A percentile compares a stretch with the other conserved stretches of the same genome.
Evolutionary conservation across 2,888 invertebrate genomes (phyloP).

Genomic region (Tuta absoluta): DNA sequence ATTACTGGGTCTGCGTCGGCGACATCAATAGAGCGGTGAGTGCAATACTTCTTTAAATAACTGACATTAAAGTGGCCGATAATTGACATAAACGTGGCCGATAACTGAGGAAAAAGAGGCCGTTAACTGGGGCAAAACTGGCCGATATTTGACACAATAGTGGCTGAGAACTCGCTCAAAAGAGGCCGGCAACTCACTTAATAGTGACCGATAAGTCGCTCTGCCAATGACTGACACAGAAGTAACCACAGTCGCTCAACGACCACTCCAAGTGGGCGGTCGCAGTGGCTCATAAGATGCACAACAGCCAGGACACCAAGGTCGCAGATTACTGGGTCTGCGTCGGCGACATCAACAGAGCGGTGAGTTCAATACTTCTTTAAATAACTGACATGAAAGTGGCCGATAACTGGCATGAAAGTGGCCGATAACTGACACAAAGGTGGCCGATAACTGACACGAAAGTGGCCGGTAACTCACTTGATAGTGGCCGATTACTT

Average conservation of each 20-base stretch:
- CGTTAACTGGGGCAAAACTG: too few relatives aligned
- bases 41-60: too few relatives aligned
- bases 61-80: not conserved
- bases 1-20: constrained; percentile 92
- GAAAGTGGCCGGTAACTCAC: too few relatives aligned
- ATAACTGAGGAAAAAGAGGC: too few relatives aligned
- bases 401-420: not conserved
- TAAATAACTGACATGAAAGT: too few relatives aligned
- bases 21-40: constrained; percentile 95
- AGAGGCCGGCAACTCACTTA: constrained; percentile 94
- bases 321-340: constrained; percentile 89
- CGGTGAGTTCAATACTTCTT: too few relatives aligned
- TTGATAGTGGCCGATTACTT: too few relatives aligned
- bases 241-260: too few relatives aligned
- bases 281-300: constrained; percentile 69
- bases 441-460: not conserved
- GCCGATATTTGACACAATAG: constrained; percentile 89
- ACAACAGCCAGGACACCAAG: constrained; percentile 77
- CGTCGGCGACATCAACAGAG: constrained; percentile 96
- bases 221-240: too few relatives aligned
- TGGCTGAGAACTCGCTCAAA: constrained; percentile 97
- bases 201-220: constrained; percentile 79
- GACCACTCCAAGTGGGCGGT: constrained; percentile 50
- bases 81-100: not conserved
- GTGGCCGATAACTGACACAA: not conserved